Conservation (phyloP, 2,888 invertebrate species). For the Parnassius orleans region DNA sequence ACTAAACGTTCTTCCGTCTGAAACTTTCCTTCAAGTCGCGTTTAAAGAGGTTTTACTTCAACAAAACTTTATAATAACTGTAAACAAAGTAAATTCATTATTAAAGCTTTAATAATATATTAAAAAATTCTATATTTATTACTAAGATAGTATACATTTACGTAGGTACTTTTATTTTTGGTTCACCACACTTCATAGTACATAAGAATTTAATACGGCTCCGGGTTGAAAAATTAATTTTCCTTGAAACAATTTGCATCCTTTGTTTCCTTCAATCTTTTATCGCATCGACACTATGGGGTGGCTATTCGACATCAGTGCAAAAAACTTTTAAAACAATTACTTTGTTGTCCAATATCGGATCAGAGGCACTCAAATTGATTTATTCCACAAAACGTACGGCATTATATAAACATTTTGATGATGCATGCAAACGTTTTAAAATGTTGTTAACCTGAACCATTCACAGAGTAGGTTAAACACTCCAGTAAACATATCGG, state of each 20-base stretch:
- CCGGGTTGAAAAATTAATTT: conserved; percentile 8
- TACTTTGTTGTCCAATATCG: conserved; percentile 49
- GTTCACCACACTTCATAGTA: too few species aligned
- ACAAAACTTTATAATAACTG: too few species aligned
- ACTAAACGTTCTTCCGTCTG: too few species aligned
- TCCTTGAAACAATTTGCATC: conserved; percentile 7
- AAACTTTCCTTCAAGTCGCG: too few species aligned
- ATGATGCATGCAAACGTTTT: conserved; percentile 15
- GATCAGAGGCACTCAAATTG: conserved; percentile 46
- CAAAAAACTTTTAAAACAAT: conserved; percentile 72
- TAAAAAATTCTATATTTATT: too few species aligned
- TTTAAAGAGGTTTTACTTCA: too few species aligned
- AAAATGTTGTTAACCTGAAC: conserved; percentile 34
- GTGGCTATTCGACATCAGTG: conserved; percentile 47
- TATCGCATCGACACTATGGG: conserved; percentile 40
- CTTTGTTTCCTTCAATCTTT: conserved; percentile 23
- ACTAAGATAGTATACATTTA: too few species aligned
- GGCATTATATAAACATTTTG: conserved; percentile 26
- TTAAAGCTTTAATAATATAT: neutral
- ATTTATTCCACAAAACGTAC: conserved; percentile 35
- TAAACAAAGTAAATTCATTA: neutral
- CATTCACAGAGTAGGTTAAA: conserved; percentile 35
- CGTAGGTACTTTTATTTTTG: too few species aligned
- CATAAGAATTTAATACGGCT: too few species aligned
- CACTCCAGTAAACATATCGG: conserved; percentile 36